A percentile compares a stretch with the other conserved stretches of the same genome.
phyloP scores from a whole-genome alignment of 2,113 vertebrate species.

The Cranoglanis bouderius region DNA sequence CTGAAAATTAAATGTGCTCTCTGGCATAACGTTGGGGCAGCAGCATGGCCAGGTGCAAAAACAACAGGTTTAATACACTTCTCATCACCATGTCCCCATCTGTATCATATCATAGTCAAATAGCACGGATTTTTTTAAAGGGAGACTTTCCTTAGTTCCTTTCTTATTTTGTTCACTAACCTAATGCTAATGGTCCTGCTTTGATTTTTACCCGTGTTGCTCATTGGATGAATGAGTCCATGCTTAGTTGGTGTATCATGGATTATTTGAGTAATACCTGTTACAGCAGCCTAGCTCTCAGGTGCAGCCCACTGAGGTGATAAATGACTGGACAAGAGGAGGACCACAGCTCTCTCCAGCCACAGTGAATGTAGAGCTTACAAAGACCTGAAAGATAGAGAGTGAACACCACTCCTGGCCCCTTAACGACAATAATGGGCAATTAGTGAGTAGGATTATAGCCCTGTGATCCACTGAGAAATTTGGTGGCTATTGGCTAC shows the following conservation, averaged over 20 bases:
- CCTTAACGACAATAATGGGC: conserved; percentile 57
- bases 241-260: conserved; percentile 36
- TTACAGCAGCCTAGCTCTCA: conserved; percentile 34
- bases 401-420: conserved; percentile 60
- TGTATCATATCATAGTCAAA: conserved; percentile 28
- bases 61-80: background rate
- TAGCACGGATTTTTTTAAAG: background rate
- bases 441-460: conserved; percentile 66
- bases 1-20: conserved; percentile 42
- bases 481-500: conserved; percentile 36
- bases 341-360: background rate
- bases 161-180: background rate
- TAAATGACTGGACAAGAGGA: conserved; percentile 22
- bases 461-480: conserved; percentile 17
- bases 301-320: conserved; percentile 6
- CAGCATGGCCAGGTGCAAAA: conserved; percentile 19
- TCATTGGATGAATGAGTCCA: conserved; percentile 41
- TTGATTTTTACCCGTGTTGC: background rate
- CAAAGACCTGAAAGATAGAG: conserved; percentile 60
- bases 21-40: conserved; percentile 30
- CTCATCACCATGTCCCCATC: conserved; percentile 10
- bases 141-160: background rate
- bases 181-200: conserved; percentile 11
- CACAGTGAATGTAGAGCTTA: background rate
- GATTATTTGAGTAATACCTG: conserved; percentile 42